Percentiles rank a stretch among this genome's conserved stretches.
Evolutionary conservation across 2,797 vertebrate genomes (phyloP).

Genomic region (Crotalus adamanteus): DNA sequence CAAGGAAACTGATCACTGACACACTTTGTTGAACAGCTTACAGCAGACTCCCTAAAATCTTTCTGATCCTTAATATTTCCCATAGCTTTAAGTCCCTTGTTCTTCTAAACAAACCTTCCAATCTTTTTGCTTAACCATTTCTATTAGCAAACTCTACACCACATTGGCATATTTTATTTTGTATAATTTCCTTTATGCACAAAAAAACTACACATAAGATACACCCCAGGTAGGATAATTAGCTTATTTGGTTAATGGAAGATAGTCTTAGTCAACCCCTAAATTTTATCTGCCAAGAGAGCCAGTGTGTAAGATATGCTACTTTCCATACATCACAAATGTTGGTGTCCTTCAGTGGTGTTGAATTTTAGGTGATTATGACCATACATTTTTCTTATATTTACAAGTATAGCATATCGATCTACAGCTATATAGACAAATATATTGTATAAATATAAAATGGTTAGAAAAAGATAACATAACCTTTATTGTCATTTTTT

Average conservation of each 20-base stretch:
- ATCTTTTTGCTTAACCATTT: background rate
- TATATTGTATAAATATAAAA: background rate
- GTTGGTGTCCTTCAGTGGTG: background rate
- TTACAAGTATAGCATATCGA: background rate
- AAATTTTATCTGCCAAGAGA: background rate
- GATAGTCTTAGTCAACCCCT: background rate
- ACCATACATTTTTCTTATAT: background rate
- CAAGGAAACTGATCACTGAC: constrained; percentile 69
- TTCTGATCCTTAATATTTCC: constrained; percentile 46
- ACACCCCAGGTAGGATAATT: background rate
- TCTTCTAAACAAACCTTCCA: background rate
- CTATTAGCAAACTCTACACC: constrained; percentile 1
- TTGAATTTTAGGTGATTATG: background rate
- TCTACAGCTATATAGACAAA: background rate
- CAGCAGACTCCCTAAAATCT: constrained; percentile 59
- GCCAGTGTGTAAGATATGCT: background rate
- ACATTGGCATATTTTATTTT: background rate
- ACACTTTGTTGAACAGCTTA: constrained; percentile 63
- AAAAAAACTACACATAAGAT: background rate
- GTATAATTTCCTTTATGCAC: background rate
- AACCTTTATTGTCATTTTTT: no score
- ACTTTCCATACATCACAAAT: background rate
- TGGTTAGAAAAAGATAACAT: background rate
- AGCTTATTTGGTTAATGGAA: background rate
- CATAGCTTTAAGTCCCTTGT: constrained; percentile 10